phyloP scores from a whole-genome alignment of 2,113 vertebrate genomes.

The Megaleporinus macrocephalus region DNA sequence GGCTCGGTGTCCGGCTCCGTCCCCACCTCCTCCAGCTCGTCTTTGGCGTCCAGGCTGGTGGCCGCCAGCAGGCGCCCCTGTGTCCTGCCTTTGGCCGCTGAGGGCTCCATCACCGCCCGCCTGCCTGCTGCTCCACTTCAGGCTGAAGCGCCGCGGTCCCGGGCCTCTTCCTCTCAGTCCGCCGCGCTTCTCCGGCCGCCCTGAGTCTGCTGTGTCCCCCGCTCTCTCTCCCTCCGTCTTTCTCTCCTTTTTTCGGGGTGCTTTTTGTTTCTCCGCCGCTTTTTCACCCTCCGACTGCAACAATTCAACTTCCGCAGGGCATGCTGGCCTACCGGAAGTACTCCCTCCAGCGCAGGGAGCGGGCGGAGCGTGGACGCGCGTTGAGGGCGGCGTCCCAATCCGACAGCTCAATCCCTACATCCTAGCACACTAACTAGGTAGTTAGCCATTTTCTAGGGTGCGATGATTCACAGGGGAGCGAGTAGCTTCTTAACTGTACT shows the following conservation, averaged over 20 bases:
- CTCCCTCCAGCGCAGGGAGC: conserved; percentile 34
- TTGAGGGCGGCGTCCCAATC: neutral
- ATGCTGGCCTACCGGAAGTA: conserved; percentile 62
- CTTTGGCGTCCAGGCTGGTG: conserved; percentile 92
- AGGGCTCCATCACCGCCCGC: conserved; percentile 84
- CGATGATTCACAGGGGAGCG: no score
- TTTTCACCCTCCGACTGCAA: conserved; percentile 52
- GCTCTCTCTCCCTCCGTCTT: neutral
- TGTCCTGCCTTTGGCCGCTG: conserved; percentile 82
- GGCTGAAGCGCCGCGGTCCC: conserved; percentile 29
- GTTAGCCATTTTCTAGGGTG: neutral
- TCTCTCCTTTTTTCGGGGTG: conserved; percentile 11
- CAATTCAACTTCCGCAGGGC: conserved; percentile 71
- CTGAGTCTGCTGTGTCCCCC: neutral
- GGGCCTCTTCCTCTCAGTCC: conserved; percentile 22
- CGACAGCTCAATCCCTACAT: neutral
- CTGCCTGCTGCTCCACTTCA: conserved; percentile 68
- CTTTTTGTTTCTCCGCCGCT: conserved; percentile 49
- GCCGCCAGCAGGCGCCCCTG: conserved; percentile 87
- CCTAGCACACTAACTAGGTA: neutral
- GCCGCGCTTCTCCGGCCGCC: neutral
- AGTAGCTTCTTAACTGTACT: no score
- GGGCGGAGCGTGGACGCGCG: conserved; percentile 34
- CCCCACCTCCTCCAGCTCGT: conserved; percentile 92
- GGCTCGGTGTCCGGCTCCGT: neutral